Conservation (phyloP, 2,113 vertebrate genomes). For the Halcyon malimbica region DNA sequence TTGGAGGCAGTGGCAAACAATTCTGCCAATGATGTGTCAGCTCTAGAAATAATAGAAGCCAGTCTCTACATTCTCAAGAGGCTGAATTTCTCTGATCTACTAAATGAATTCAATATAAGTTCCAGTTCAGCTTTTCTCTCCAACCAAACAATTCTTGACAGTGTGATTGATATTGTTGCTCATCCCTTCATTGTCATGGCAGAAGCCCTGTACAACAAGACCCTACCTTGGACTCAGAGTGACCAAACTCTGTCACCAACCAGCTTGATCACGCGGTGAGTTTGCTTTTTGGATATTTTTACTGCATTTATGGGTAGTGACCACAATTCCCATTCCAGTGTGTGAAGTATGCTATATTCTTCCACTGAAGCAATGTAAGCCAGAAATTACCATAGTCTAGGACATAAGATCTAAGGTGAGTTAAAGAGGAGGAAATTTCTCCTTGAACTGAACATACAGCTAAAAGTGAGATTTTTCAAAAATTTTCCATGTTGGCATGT, state of each 20-base stretch:
- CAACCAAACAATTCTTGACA: not conserved
- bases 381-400: not conserved
- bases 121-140: not conserved
- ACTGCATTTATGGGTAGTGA: not conserved
- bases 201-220: conserved; percentile 58
- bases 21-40: not conserved
- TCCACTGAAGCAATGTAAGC: not conserved
- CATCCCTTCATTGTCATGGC: not conserved
- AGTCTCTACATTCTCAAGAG: not conserved
- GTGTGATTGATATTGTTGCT: not conserved
- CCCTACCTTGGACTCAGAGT: conserved; percentile 27
- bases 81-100: not conserved
- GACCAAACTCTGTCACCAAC: conserved; percentile 53
- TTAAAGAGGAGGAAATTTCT: not conserved
- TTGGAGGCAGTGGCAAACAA: not conserved
- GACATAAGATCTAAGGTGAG: not conserved
- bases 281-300: not conserved
- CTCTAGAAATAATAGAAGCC: conserved; percentile 3
- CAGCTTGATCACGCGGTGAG: conserved; percentile 74
- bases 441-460: not conserved
- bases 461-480: not conserved
- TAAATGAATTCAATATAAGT: not conserved
- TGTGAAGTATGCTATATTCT: not conserved
- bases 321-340: not conserved
- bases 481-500: not conserved